A percentile compares a stretch with the other conserved stretches of the same genome.
phyloP scores from a whole-genome alignment of 1,140 invertebrate species.

The Cephus cinctus region DNA sequence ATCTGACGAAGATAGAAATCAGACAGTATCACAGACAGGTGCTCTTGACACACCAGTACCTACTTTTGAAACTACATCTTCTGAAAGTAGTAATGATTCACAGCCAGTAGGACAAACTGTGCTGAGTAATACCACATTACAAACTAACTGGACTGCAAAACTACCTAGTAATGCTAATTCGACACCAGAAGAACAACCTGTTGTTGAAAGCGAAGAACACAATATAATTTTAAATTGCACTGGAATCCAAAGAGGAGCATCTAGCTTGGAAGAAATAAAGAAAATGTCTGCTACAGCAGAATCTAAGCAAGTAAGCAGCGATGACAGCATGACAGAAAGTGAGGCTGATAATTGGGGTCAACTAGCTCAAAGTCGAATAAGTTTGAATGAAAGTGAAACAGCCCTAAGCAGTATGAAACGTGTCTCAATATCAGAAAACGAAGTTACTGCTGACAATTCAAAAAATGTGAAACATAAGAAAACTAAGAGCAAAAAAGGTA shows the following conservation, averaged over 20 bases:
- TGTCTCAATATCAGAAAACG: no score
- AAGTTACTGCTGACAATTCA: no score
- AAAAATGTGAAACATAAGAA: no score
- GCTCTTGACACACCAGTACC: no score
- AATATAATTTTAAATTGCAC: slow-evolving; percentile 39
- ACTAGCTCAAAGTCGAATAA: slow-evolving; percentile 4
- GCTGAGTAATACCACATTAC: neutral
- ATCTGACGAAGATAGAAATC: no score
- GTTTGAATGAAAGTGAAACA: neutral
- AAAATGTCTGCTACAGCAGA: slow-evolving; percentile 16
- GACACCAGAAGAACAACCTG: neutral
- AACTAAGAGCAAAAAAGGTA: no score
- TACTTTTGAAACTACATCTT: neutral
- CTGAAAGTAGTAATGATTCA: neutral
- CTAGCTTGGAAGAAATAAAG: slow-evolving; percentile 32
- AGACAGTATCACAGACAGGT: no score
- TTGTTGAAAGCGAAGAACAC: neutral
- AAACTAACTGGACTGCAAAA: neutral
- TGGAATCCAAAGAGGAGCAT: slow-evolving; percentile 20
- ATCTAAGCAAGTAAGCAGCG: slow-evolving; percentile 3
- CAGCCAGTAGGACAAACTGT: neutral
- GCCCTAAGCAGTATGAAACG: neutral
- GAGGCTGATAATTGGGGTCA: slow-evolving; percentile 17
- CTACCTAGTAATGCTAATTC: neutral
- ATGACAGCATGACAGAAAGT: slow-evolving; percentile 20